phyloP scores from a whole-genome alignment of 2,888 invertebrate genomes.

The Isoperla grammatica region DNA sequence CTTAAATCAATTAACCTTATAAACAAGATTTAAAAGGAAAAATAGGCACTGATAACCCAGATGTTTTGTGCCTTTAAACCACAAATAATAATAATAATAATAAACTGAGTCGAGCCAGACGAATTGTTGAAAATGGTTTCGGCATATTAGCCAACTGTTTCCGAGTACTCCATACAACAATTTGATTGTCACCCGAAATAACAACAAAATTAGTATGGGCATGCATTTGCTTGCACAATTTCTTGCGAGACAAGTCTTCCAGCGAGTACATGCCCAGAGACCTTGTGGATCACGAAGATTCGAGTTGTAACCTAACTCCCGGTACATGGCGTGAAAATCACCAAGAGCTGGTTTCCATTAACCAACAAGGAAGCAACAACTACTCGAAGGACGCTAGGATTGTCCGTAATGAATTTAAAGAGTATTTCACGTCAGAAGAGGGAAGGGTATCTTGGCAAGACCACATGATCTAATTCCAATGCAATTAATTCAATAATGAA shows the following conservation, averaged over 20 bases:
- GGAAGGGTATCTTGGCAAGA: background rate
- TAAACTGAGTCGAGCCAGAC: constrained; percentile 20
- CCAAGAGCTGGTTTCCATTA: background rate
- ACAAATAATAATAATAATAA: no score
- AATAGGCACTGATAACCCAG: no score
- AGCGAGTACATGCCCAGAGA: background rate
- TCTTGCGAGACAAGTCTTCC: background rate
- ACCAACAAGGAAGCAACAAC: background rate
- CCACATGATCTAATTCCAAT: background rate
- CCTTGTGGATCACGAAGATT: no score
- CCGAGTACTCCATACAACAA: constrained; percentile 28
- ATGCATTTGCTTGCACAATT: constrained; percentile 24
- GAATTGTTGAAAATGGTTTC: constrained; percentile 27
- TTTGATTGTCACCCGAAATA: constrained; percentile 25
- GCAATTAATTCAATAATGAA: no score
- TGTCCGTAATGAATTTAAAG: background rate
- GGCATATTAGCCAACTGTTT: constrained; percentile 30
- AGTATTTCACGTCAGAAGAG: background rate
- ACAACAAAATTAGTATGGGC: constrained; percentile 17
- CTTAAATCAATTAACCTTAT: no score
- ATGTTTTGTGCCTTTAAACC: no score
- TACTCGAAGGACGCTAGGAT: background rate
- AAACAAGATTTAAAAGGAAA: no score
- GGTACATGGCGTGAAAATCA: background rate
- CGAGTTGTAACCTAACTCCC: background rate